Base-by-base conservation (phyloP, 1,140 invertebrate species). In the Glomeris maerens region DNA sequence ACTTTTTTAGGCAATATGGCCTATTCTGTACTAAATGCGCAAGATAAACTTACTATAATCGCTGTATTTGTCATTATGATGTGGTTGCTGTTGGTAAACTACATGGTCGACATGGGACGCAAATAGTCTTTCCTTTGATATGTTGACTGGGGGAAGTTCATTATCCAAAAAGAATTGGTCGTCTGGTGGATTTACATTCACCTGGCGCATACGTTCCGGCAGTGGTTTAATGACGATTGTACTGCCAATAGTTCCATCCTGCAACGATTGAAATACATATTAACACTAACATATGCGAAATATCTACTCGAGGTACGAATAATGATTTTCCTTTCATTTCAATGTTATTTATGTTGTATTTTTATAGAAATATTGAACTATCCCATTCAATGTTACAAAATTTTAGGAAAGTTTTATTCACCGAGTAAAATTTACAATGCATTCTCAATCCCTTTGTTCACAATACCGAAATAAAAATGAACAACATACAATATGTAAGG, bases 241-340 rank as follows among this genome's bases (percentile, higher is more conserved):
- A 61, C 84, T 77, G 49, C 87, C 87, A 55, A 93, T 88, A 52
- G 85, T 88, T 55, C 87, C 88, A 70, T 92, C 84, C 87, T 91
- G 67, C 50, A 65, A 68, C 57, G 52, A 51, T 26, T 45, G 20
- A 46, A 26, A 17, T 21, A 3, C 13, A 52, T 10, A 52, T 23
- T 40, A 51, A 52, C 47, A n/a, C n/a, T n/a, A n/a, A n/a, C n/a
- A n/a, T n/a, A n/a, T n/a, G n/a, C n/a, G n/a, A n/a, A n/a, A n/a
- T n/a, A n/a, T n/a, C n/a, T n/a, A n/a, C 2, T 51, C 40, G 22
- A 7, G 41, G n/a, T 26, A 38, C 2, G 36, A 7, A 49, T 49
- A 31, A 45, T 22, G 20, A 27, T 29, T 4, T 47, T 14, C 14
- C 38, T 20, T 14, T 5, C 4, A 47, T 31, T 47, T 17, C 23